Conservation (phyloP, 2,888 invertebrate genomes). For the Catocala nupta region DNA sequence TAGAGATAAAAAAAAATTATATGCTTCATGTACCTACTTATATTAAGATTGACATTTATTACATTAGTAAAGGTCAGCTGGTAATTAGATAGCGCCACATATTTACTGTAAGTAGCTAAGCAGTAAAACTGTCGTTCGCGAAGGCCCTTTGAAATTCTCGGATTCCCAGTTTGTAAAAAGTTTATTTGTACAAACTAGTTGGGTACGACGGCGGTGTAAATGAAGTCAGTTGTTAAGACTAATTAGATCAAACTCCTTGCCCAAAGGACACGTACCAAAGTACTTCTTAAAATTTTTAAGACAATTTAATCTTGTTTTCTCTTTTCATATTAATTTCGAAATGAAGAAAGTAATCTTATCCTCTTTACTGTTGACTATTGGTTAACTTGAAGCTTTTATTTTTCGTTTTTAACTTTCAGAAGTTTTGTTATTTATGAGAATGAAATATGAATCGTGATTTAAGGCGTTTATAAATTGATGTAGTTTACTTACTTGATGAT, state of each 20-base stretch:
- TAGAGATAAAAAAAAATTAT: too few relatives aligned
- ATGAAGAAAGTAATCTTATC: not conserved
- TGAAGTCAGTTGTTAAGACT: constrained; percentile 13
- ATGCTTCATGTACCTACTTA: too few relatives aligned
- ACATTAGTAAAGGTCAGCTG: too few relatives aligned
- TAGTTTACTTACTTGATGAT: too few relatives aligned
- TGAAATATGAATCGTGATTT: too few relatives aligned
- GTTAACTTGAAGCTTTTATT: not conserved
- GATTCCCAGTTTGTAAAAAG: constrained; percentile 34
- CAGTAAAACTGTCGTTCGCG: constrained; percentile 11
- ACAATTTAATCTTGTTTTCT: constrained; percentile 29
- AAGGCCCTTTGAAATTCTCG: constrained; percentile 33
- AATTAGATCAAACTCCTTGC: constrained; percentile 15
- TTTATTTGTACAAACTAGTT: constrained; percentile 41
- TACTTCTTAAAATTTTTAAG: constrained; percentile 24
- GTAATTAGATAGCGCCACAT: not conserved
- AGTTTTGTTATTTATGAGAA: too few relatives aligned
- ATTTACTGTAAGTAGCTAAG: not conserved
- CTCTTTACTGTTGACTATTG: not conserved
- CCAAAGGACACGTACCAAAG: constrained; percentile 17
- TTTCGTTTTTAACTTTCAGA: too few relatives aligned
- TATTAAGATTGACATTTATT: too few relatives aligned
- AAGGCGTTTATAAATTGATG: too few relatives aligned
- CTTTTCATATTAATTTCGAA: constrained; percentile 14
- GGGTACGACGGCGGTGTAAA: constrained; percentile 7